Conservation (phyloP, 2,888 invertebrate genomes). For the Oegoconia quadripuncta region DNA sequence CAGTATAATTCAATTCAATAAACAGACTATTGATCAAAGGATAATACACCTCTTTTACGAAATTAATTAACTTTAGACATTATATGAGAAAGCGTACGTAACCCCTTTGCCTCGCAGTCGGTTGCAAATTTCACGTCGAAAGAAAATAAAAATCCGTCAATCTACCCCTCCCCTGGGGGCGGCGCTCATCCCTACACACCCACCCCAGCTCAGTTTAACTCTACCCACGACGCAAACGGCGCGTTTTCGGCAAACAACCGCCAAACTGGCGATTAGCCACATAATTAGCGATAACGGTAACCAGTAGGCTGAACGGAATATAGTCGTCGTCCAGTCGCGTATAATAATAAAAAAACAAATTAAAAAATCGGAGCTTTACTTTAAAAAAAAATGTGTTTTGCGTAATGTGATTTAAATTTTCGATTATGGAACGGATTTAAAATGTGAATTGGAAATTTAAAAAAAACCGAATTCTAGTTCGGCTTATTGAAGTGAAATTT, state of each 20-base stretch:
- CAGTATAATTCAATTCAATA: too few relatives aligned
- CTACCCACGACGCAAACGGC: constrained; percentile 50
- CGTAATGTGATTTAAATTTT: background rate
- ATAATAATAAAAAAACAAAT: constrained; percentile 8
- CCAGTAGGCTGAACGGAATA: background rate
- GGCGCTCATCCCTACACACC: constrained; percentile 32
- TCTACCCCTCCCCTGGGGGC: constrained; percentile 26
- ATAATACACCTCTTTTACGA: too few relatives aligned
- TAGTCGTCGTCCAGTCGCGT: background rate
- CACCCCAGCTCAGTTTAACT: constrained; percentile 53
- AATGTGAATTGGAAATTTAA: background rate
- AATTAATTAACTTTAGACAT: too few relatives aligned
- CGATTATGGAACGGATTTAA: background rate
- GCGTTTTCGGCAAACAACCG: constrained; percentile 49
- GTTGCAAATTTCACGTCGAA: background rate
- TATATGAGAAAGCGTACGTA: too few relatives aligned
- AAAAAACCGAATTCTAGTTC: too few relatives aligned
- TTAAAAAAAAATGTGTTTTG: background rate
- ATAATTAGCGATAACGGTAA: constrained; percentile 35
- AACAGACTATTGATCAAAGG: too few relatives aligned
- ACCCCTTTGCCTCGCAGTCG: too few relatives aligned
- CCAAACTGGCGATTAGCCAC: constrained; percentile 45
- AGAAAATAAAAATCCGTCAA: constrained; percentile 19
- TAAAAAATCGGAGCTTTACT: too few relatives aligned
- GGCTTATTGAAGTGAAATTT: too few relatives aligned